These are phyloP conservation scores for Cataglyphis albicans DNA, from an alignment of 2,888 invertebrate genomes.

Conservation along the genomic window DNA sequence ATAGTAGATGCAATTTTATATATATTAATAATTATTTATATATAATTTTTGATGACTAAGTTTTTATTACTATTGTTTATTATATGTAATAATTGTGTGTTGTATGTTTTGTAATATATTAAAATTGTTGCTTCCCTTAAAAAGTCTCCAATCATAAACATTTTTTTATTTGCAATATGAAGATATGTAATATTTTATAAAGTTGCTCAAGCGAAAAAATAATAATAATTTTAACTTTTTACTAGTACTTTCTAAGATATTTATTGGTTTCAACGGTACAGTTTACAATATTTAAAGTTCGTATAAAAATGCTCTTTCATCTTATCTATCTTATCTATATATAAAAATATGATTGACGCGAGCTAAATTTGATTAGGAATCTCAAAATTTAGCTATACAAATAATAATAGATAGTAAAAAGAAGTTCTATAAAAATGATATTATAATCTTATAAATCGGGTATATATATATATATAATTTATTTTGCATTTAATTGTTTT, in stretches of 20 bases:
- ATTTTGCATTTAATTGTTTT: neutral
- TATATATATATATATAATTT: no score
- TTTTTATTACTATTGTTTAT: conserved; percentile 4
- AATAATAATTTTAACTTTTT: neutral
- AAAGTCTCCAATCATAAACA: neutral
- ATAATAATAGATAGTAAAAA: conserved; percentile 14
- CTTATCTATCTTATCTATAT: neutral
- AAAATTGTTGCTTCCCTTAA: conserved; percentile 14
- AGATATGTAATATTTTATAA: neutral
- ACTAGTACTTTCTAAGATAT: conserved; percentile 23
- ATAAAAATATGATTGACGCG: conserved; percentile 9
- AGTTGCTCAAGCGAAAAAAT: neutral
- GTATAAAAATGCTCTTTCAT: conserved; percentile 36
- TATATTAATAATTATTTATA: neutral
- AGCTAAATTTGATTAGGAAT: conserved; percentile 9
- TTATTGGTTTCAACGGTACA: conserved; percentile 35
- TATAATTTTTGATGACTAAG: neutral
- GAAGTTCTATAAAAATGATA: conserved; percentile 1
- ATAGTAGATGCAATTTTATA: conserved; percentile 2
- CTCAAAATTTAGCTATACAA: neutral
- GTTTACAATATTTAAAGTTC: conserved; percentile 7
- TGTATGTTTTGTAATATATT: conserved; percentile 23
- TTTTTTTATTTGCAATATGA: conserved; percentile 3
- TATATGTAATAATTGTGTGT: conserved; percentile 24
- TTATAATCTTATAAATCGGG: neutral